Base-by-base conservation (phyloP, 2,888 invertebrate species). In the Eristalis intricaria region DNA sequence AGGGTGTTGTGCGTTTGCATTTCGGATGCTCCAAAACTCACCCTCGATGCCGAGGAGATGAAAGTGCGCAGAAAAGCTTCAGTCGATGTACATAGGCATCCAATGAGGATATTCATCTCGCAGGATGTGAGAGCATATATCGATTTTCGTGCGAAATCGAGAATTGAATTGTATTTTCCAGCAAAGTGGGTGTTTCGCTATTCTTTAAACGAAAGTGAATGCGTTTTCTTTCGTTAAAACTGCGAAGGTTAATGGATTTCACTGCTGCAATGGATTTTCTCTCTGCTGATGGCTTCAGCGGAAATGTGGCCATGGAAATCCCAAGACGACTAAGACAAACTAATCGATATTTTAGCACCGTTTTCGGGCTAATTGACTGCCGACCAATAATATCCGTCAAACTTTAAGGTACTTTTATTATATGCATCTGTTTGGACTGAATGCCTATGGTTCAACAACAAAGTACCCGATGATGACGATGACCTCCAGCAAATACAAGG, bases 21-120 rank as follows among this genome's bases (percentile, higher is more conserved):
- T 10, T 32, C 8, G 35, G 64, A 79, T 38, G 26, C 56, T 64
- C 73, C 56, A 38, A 32, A 32, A 15, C 50, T 32, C 78, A 70
- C 64, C 69, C 63, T 23, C 35, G 32, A 10, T 19, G 22, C 15
- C 0, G 38, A 8, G 13, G 0, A 22, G 22, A 35, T 61, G 43
- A 19, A 50, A 13, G 50, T 87, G 87, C 87, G 87, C 87, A 87
- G 80, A 69, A 83, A 56, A 84, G 26, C 58, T 50, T 63, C 19
- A 7, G 7, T 19, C 19, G 50, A 5, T 19, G 8, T 19, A 50
- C 50, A 50, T 43, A 43, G n/a, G n/a, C 15, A 43, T 43, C 43
- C 43, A 5, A 15, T 50, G 71, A 66, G 29, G 29, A 81, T 66
- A 87, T 87, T 85, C 43, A 81, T 87, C 83, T 65, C 64, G n/a